phyloP scores from a whole-genome alignment of 2,113 vertebrate genomes.

The Bufo gargarizans region DNA sequence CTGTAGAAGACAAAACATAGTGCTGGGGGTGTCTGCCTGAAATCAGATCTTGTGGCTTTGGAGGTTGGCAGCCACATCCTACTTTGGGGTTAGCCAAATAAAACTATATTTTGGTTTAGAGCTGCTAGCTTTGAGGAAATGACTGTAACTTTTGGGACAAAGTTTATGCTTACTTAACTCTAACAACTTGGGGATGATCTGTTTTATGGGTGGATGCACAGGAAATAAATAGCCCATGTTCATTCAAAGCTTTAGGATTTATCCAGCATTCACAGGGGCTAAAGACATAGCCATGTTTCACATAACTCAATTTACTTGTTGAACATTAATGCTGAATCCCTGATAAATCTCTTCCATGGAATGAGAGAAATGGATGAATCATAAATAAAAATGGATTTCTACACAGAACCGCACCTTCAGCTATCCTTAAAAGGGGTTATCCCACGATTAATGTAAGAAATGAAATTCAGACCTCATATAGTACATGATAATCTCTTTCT shows the following conservation, averaged over 20 bases:
- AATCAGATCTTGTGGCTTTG: conserved; percentile 76
- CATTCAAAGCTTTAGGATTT: conserved; percentile 9
- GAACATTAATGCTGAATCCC: not conserved
- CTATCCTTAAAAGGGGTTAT: not conserved
- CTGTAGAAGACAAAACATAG: conserved; percentile 65
- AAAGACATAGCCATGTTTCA: not conserved
- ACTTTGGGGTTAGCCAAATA: conserved; percentile 80
- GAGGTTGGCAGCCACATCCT: conserved; percentile 80
- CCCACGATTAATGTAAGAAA: no score
- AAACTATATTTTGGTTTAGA: conserved; percentile 77
- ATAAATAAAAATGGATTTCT: not conserved
- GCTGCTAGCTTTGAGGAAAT: conserved; percentile 76
- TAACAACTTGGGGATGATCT: conserved; percentile 64
- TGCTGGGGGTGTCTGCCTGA: conserved; percentile 68
- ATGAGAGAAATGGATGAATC: not conserved
- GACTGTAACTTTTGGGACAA: conserved; percentile 73
- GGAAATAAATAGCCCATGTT: conserved; percentile 40
- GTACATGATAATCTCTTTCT: no score
- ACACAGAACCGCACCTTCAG: not conserved
- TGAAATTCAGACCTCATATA: no score
- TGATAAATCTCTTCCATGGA: not conserved
- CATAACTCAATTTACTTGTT: conserved; percentile 12
- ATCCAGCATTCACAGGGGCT: conserved; percentile 1
- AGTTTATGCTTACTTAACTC: conserved; percentile 80
- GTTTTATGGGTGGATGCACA: conserved; percentile 62